Evolutionary conservation across 2,888 invertebrate genomes (phyloP).

Genomic region (Miltochrista miniata): DNA sequence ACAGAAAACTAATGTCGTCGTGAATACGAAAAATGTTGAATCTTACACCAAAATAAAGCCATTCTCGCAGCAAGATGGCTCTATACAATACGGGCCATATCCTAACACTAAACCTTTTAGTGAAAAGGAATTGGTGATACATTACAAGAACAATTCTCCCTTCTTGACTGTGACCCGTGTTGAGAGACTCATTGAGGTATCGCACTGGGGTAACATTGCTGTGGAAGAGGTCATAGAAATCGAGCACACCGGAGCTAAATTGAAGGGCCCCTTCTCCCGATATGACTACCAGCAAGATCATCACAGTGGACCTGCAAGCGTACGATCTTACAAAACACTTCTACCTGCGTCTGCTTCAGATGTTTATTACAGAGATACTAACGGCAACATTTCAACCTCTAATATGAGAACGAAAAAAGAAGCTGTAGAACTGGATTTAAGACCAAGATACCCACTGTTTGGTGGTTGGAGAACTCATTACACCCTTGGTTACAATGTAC

Average conservation of each 20-base stretch:
- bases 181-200: conserved; percentile 95
- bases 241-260: conserved; percentile 94
- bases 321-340: conserved; percentile 95
- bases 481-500: conserved; percentile 97
- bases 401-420: conserved; percentile 94
- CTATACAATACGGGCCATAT: conserved; percentile 95
- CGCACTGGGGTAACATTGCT: conserved; percentile 99
- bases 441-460: conserved; percentile 98
- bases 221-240: conserved; percentile 97
- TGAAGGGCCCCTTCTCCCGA: conserved; percentile 98
- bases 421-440: conserved; percentile 96
- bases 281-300: conserved; percentile 98
- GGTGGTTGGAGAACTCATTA: conserved; percentile 99
- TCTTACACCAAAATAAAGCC: conserved; percentile 93
- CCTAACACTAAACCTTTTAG: conserved; percentile 86
- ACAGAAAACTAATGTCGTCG: conserved; percentile 91
- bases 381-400: conserved; percentile 99
- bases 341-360: conserved; percentile 95
- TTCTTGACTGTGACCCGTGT: conserved; percentile 96
- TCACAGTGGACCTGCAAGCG: conserved; percentile 93
- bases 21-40: conserved; percentile 92
- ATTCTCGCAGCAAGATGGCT: conserved; percentile 89
- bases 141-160: conserved; percentile 98
- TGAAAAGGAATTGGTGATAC: conserved; percentile 88
- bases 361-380: conserved; percentile 98